Percentiles rank a stretch among this genome's conserved stretches.
Conservation (phyloP, 2,888 invertebrate genomes). For the Drosophila longiperda region DNA sequence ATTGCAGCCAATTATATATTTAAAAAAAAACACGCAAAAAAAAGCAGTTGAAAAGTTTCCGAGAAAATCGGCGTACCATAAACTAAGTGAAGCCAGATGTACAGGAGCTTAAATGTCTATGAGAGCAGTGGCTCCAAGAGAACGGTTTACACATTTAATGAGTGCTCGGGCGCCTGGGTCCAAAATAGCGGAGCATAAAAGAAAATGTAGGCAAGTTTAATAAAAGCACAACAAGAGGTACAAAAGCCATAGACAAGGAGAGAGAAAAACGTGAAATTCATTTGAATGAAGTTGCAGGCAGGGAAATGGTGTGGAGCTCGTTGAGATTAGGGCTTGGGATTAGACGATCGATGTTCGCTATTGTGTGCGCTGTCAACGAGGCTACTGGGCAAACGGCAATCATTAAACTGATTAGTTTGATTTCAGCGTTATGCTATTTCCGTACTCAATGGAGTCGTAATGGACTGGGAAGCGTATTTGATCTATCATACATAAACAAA, state of each 20-base stretch:
- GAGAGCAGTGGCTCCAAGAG: constrained; percentile 35
- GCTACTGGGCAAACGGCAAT: constrained; percentile 63
- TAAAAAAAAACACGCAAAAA: constrained; percentile 14
- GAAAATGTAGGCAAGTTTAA: constrained; percentile 58
- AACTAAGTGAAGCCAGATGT: constrained; percentile 72
- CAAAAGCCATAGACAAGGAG: not conserved
- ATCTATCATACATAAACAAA: not conserved
- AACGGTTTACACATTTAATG: constrained; percentile 65
- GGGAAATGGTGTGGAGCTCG: not conserved
- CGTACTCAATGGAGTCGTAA: constrained; percentile 54
- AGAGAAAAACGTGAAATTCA: constrained; percentile 49
- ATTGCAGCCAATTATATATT: constrained; percentile 64
- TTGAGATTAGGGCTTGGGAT: not conserved
- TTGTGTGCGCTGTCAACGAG: constrained; percentile 61
- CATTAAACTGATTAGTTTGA: constrained; percentile 81
- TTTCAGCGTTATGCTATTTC: constrained; percentile 73
- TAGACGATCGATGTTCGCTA: constrained; percentile 47
- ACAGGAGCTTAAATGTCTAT: constrained; percentile 74
- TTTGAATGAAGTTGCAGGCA: constrained; percentile 28
- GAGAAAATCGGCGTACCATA: constrained; percentile 54
- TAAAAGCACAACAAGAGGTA: constrained; percentile 29
- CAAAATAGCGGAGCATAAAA: constrained; percentile 42
- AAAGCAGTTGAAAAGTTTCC: constrained; percentile 29
- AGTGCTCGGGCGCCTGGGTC: constrained; percentile 17
- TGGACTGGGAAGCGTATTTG: constrained; percentile 15